Conservation (phyloP, 2,888 invertebrate species). For the Tortrix viridana region DNA sequence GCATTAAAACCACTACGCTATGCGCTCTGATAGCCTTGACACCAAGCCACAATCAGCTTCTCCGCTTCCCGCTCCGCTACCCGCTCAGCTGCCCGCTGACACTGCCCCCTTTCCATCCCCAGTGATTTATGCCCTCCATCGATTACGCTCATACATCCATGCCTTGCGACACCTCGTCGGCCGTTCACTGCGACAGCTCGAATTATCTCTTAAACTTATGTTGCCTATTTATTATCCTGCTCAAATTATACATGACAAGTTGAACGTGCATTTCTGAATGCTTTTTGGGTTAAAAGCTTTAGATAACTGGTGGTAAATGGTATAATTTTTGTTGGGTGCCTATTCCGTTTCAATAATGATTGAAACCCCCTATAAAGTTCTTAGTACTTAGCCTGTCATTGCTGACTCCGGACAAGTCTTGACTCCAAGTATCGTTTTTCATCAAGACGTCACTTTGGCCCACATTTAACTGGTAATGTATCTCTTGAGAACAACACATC, state of each 20-base stretch:
- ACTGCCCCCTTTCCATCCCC: slow-evolving; percentile 37
- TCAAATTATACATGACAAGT: slow-evolving; percentile 32
- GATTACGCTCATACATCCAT: slow-evolving; percentile 49
- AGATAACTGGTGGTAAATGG: slow-evolving; percentile 15
- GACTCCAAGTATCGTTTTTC: no score
- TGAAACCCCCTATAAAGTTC: no score
- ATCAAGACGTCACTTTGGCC: no score
- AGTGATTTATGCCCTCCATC: slow-evolving; percentile 56
- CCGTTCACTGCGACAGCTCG: slow-evolving; percentile 52
- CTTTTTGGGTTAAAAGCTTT: slow-evolving; percentile 9
- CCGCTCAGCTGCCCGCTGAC: slow-evolving; percentile 42
- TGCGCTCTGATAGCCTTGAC: background rate
- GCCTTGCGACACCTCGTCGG: slow-evolving; percentile 59
- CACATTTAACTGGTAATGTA: no score
- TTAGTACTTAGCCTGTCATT: no score
- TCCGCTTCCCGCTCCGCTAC: slow-evolving; percentile 33
- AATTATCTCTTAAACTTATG: slow-evolving; percentile 58
- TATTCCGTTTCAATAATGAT: no score
- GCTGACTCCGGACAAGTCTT: no score
- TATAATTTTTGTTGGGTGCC: no score
- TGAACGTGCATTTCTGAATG: slow-evolving; percentile 19
- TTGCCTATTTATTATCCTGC: slow-evolving; percentile 48
- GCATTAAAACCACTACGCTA: background rate
- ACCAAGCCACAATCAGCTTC: background rate
- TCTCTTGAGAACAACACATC: no score